phyloP scores from a whole-genome alignment of 2,113 vertebrate species.

The Notarius lentiginosus region DNA sequence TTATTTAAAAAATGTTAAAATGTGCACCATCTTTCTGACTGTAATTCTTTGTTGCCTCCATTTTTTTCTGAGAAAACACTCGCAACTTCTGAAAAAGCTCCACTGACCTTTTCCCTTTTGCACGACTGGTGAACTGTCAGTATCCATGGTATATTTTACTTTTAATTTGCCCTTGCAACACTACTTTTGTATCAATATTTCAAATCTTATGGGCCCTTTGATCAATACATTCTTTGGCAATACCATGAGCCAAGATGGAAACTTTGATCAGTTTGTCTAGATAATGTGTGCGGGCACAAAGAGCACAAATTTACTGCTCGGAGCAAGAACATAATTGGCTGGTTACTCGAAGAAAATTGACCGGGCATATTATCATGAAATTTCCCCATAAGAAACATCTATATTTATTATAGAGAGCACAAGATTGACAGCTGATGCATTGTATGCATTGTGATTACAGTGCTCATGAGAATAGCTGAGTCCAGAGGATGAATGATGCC shows the following conservation, averaged over 20 bases:
- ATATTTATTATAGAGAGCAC: conserved; percentile 14
- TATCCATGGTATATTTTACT: conserved; percentile 41
- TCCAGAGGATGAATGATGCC: conserved; percentile 34
- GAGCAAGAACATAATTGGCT: conserved; percentile 38
- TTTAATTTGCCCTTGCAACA: conserved; percentile 48
- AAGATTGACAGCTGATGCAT: conserved; percentile 26
- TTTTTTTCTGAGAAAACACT: conserved; percentile 5
- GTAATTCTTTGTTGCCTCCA: conserved; percentile 18
- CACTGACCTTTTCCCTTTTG: conserved; percentile 22
- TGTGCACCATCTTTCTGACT: not conserved
- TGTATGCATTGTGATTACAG: conserved; percentile 36
- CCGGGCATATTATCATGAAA: conserved; percentile 29
- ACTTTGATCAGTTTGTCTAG: conserved; percentile 51
- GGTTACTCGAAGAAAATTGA: conserved; percentile 4
- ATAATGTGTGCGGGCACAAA: conserved; percentile 28
- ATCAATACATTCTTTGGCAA: conserved; percentile 51
- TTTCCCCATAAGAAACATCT: conserved; percentile 16
- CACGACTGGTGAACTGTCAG: conserved; percentile 47
- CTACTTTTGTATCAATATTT: conserved; percentile 48
- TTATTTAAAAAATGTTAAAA: not conserved
- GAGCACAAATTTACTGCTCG: conserved; percentile 24
- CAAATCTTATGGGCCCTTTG: conserved; percentile 38
- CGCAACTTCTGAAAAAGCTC: conserved; percentile 16
- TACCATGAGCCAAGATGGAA: conserved; percentile 45
- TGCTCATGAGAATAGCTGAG: conserved; percentile 7